Conservation (phyloP, 1,140 invertebrate genomes). For the Drosophila repleta region DNA sequence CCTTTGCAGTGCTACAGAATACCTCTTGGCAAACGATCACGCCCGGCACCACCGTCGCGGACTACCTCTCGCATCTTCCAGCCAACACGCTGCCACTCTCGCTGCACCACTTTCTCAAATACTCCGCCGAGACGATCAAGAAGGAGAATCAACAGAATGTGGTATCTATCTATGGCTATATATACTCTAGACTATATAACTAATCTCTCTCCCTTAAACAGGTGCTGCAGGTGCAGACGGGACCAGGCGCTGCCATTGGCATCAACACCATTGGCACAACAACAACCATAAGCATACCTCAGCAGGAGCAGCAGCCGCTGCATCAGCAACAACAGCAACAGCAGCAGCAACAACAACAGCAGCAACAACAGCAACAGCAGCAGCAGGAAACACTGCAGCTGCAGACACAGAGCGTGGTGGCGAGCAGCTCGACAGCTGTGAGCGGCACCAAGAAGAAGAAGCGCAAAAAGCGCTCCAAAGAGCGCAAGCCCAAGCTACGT, state of each 20-base stretch:
- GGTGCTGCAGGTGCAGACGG: constrained; percentile 81
- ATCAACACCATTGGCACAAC: constrained; percentile 80
- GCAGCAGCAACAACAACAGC: constrained; percentile 61
- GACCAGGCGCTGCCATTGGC: constrained; percentile 76
- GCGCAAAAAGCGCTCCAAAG: constrained; percentile 91
- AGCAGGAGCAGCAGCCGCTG: constrained; percentile 66
- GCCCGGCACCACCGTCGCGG: constrained; percentile 90
- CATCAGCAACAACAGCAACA: constrained; percentile 63
- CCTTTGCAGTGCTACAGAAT: constrained; percentile 77
- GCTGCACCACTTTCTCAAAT: constrained; percentile 93
- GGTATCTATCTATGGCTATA: constrained; percentile 43
- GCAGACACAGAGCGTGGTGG: constrained; percentile 20
- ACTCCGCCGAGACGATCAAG: constrained; percentile 91
- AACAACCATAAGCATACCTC: constrained; percentile 83
- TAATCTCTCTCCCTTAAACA: constrained; percentile 2
- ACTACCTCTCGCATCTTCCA: constrained; percentile 91
- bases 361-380: constrained; percentile 56
- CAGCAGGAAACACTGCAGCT: constrained; percentile 82
- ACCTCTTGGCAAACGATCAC: constrained; percentile 90
- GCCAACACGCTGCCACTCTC: constrained; percentile 90
- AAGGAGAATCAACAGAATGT: constrained; percentile 86
- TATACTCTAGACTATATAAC: background rate
- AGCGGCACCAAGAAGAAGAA: constrained; percentile 89
- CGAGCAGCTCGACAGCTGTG: constrained; percentile 36
- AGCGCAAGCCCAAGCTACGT: constrained; percentile 91